Conservation (phyloP, 1,140 invertebrate genomes). For the Odontomachus brunneus region DNA sequence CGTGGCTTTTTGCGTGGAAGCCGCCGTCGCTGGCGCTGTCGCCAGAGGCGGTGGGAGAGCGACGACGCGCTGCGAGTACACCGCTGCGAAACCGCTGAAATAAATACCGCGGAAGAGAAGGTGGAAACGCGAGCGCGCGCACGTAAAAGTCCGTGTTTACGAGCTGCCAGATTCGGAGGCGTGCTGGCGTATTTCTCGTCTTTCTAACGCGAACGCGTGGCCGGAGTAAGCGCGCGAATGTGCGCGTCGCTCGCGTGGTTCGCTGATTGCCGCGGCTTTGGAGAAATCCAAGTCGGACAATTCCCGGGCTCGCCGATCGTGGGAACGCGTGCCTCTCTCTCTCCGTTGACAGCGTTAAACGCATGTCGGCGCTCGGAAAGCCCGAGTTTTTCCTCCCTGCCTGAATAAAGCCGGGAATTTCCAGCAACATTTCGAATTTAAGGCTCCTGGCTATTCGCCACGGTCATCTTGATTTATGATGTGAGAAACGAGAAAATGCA, state of each 20-base stretch:
- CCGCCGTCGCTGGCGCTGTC: conserved; percentile 10
- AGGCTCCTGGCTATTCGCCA: no score
- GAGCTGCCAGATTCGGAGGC: conserved; percentile 38
- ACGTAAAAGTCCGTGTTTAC: conserved; percentile 48
- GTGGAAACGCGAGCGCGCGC: conserved; percentile 16
- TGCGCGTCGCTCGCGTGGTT: no score
- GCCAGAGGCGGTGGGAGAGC: conserved; percentile 5
- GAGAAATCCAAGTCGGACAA: conserved; percentile 5
- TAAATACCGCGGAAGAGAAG: conserved; percentile 53
- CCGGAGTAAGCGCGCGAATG: neutral
- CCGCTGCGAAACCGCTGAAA: conserved; percentile 49
- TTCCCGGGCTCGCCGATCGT: neutral
- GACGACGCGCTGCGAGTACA: conserved; percentile 18
- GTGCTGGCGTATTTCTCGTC: neutral
- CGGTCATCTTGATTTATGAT: no score
- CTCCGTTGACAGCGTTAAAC: no score
- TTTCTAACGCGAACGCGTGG: neutral
- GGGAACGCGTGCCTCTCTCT: no score
- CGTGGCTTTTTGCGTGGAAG: conserved; percentile 62
- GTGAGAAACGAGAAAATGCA: no score
- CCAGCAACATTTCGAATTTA: no score
- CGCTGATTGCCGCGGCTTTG: neutral
- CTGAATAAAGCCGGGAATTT: no score
- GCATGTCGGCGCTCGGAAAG: no score
- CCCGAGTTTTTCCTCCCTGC: no score